Base-by-base conservation (phyloP, 2,888 invertebrate species). In the Empis livida region DNA sequence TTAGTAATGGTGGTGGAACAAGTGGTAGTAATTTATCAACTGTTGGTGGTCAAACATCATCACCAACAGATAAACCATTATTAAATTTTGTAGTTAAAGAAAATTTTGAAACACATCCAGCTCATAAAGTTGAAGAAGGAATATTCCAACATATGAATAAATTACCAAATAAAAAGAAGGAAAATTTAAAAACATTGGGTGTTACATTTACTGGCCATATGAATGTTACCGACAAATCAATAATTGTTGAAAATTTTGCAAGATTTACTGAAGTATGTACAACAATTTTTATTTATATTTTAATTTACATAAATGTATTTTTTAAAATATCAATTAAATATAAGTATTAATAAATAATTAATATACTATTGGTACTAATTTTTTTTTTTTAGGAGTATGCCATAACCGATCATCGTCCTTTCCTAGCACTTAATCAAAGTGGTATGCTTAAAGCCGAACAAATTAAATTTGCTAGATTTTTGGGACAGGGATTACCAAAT, bases 111-210 rank as follows among this genome's bases (percentile, higher is more conserved):
- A 67, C 64, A 44, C 68, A 68, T 60, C 61, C 66, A 17, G 62
- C 67, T 46, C 67, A 68, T 53, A 68, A 67, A 49, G 68, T 68
- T 46, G 67, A 68, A 55, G 67, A 68, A 56, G 67, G 67, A 46
- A 68, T 68, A 49, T 68, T 68, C 15, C 67, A 68, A 55, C 67
- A 68, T 50, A 68, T 68, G 67, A 68, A 68, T 50, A 68, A 68
- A 51, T 50, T 68, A 47, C 67, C 67, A 30, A 53, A 65, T 3
- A 68, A 68, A 52, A 68, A 68, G 51, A 68, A 68, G 59, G 67
- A 68, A 37, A 67, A 63, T 4, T 57, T 68, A 8, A 68, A 68
- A 54, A 64, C 64, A 48, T 49, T 67, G 50, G 68, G 67, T 48
- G 67, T 68, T 11, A 62, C 68, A 35, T 68, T 68, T 48, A 68